Conservation (phyloP, 2,888 invertebrate species). For the Aromia moschata region DNA sequence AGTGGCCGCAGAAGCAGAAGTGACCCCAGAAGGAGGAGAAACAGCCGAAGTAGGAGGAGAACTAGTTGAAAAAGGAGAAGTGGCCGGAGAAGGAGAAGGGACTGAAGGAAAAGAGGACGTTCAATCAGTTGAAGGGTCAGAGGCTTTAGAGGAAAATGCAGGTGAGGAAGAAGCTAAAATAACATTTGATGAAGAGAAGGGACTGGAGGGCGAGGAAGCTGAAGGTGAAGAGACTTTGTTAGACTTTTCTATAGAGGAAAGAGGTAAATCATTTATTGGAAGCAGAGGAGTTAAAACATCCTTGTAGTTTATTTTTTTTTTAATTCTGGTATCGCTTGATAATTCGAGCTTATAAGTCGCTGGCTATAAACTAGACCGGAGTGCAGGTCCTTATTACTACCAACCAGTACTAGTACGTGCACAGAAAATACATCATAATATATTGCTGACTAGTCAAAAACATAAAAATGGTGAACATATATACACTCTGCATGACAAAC, state of each 20-base stretch:
- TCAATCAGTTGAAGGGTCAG: neutral
- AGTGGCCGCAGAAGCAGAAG: neutral
- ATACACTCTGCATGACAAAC: too few species aligned
- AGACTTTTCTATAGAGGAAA: neutral
- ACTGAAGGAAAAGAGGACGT: neutral
- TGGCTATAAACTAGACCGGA: too few species aligned
- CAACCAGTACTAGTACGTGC: too few species aligned
- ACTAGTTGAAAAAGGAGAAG: neutral
- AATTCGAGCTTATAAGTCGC: too few species aligned
- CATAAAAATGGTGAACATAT: too few species aligned
- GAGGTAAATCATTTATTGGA: neutral
- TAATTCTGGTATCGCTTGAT: neutral
- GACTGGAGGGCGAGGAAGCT: conserved; percentile 17
- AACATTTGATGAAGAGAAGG: conserved; percentile 19
- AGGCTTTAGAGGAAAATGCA: too few species aligned
- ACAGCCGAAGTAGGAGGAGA: neutral
- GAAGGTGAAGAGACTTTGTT: neutral
- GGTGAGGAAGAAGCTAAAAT: conserved; percentile 16
- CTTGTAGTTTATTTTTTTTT: neutral
- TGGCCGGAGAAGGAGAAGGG: conserved; percentile 1
- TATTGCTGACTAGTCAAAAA: too few species aligned
- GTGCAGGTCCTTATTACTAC: too few species aligned
- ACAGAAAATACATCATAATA: too few species aligned
- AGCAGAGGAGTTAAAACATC: too few species aligned
- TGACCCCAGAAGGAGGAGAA: neutral